These are phyloP conservation scores for Torymus aiolomorphi DNA, from an alignment of 2,888 invertebrate species.

Conservation along the genomic window DNA sequence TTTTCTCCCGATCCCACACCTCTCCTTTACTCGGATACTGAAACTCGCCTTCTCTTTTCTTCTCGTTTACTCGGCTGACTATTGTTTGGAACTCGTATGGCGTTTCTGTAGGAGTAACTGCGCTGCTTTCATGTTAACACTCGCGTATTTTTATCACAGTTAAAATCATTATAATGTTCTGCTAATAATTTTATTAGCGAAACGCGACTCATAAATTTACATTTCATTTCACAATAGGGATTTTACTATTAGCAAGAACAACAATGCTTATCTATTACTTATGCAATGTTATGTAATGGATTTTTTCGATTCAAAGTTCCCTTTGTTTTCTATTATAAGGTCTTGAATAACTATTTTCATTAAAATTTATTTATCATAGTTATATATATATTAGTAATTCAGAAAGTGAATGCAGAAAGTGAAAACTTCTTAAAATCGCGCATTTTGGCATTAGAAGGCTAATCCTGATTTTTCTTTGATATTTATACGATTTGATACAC, in stretches of 20 bases:
- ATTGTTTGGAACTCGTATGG: constrained; percentile 36
- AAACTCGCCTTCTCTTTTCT: constrained; percentile 13
- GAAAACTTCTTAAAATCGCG: too few relatives aligned
- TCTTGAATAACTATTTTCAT: too few relatives aligned
- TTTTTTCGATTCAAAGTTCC: not conserved
- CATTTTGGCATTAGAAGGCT: too few relatives aligned
- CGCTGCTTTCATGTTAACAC: constrained; percentile 24
- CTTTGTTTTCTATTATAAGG: too few relatives aligned
- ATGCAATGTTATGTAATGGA: constrained; percentile 29
- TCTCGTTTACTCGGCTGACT: constrained; percentile 8
- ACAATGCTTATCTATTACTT: constrained; percentile 28
- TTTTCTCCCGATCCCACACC: constrained; percentile 39
- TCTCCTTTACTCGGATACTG: constrained; percentile 6
- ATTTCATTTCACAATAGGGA: constrained; percentile 32
- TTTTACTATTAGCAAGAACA: not conserved
- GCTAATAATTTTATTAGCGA: constrained; percentile 49
- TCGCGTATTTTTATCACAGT: constrained; percentile 8
- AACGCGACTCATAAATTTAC: constrained; percentile 47
- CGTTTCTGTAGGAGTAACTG: constrained; percentile 7
- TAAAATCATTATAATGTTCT: constrained; percentile 41
- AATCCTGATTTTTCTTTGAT: too few relatives aligned
- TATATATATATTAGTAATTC: too few relatives aligned
- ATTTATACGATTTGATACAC: too few relatives aligned
- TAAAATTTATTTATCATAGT: too few relatives aligned
- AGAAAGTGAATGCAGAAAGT: too few relatives aligned